Evolutionary conservation across 2,113 vertebrate species (phyloP).

Genomic region (Thamnophis sirtalis): DNA sequence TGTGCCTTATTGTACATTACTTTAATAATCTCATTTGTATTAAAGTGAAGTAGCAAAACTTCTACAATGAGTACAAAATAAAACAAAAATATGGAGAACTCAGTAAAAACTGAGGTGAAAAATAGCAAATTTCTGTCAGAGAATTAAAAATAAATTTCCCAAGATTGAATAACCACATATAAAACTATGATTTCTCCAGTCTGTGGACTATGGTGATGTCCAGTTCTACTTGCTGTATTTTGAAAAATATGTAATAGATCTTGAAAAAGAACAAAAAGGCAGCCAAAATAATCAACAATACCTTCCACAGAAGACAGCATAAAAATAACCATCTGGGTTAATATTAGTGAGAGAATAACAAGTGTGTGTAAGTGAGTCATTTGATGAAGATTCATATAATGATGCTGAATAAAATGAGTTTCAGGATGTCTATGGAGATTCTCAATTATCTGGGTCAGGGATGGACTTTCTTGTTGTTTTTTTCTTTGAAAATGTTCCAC

Average conservation of each 20-base stretch:
- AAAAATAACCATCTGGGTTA: not conserved
- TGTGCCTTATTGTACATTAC: not conserved
- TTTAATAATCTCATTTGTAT: not conserved
- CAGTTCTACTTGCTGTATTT: not conserved
- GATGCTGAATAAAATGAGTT: not conserved
- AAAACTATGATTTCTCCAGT: not conserved
- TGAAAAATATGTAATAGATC: not conserved
- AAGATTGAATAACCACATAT: not conserved
- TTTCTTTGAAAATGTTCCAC: not conserved
- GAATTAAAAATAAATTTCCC: not conserved
- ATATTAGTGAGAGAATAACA: not conserved
- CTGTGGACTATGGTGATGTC: not conserved
- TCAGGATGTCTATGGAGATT: not conserved
- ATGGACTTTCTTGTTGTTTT: not conserved
- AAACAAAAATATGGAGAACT: not conserved
- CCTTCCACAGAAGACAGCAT: not conserved
- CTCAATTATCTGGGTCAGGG: not conserved
- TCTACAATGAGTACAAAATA: not conserved
- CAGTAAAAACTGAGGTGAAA: not conserved
- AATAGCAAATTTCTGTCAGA: not conserved
- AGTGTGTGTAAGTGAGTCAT: not conserved
- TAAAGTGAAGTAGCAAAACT: not conserved
- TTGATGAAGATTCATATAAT: not conserved
- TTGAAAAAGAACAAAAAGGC: not conserved
- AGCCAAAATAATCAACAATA: not conserved